Conservation (phyloP, 2,888 invertebrate species). For the Baccha elongata region DNA sequence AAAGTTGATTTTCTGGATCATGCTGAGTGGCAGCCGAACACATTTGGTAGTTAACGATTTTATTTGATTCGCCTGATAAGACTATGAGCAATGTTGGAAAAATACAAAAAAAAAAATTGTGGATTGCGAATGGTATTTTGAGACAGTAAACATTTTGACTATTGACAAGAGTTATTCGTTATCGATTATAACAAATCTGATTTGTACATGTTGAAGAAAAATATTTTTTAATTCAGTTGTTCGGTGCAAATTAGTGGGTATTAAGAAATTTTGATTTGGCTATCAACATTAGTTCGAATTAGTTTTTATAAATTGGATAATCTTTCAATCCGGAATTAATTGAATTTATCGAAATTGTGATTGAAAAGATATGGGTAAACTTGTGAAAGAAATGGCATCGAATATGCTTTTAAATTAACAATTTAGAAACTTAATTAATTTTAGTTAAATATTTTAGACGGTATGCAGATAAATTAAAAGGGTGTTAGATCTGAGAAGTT, state of each 20-base stretch:
- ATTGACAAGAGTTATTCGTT: conserved; percentile 28
- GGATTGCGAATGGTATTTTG: conserved; percentile 27
- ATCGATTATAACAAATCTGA: conserved; percentile 28
- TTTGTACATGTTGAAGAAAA: conserved; percentile 15
- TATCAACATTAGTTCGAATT: conserved; percentile 23
- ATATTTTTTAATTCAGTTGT: conserved; percentile 23
- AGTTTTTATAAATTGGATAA: conserved; percentile 12
- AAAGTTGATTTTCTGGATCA: conserved; percentile 70
- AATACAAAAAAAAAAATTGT: no score
- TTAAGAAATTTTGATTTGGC: conserved; percentile 16
- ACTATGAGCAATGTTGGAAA: not conserved
- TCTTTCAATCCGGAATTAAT: not conserved
- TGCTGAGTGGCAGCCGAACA: conserved; percentile 55
- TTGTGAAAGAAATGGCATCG: no score
- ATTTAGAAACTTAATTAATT: no score
- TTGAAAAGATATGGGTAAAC: no score
- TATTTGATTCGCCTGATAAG: conserved; percentile 46
- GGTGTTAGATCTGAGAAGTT: no score
- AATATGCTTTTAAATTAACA: no score
- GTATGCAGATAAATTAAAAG: no score
- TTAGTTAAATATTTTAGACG: no score
- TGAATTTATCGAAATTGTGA: no score
- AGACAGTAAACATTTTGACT: conserved; percentile 30
- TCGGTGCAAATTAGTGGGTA: conserved; percentile 14
- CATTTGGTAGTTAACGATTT: conserved; percentile 31